Evolutionary conservation across 2,888 invertebrate species (phyloP), one percentile per base, ranked within the genome.

Genomic region (Agrochola lota): DNA sequence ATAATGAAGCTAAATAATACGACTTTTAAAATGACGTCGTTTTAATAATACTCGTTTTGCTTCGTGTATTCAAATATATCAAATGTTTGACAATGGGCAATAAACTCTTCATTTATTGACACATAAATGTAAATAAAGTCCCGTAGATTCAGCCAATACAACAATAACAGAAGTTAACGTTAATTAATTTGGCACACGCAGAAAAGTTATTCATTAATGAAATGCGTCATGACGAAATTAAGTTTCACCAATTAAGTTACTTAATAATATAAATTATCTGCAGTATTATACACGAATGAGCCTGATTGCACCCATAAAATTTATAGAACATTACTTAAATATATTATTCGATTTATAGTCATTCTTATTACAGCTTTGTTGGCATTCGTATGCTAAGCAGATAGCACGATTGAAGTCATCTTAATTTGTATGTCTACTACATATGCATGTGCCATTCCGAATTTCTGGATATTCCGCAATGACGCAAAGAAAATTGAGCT

Each of bases 401-500:
- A 85, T 85, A 88, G 67, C 78, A 78, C 86, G 87, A 89, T 89
- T 88, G 83, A 83, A 87, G 89, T 88, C 87, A 89, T 90, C 85
- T 87, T 87, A 89, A 89, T 88, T 89, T 89, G 77, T 84, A 83
- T 85, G 83, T 85, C 86, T 88, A 85, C 90, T 87, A 87, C 88
- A 89, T 90, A 91, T 90, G 89, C 87, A 91, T 88, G 88, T 85
- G 87, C 85, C 81, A 84, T 87, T 89, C 80, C 73, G 77, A 87
- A 88, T 88, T 88, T 89, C 85, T 87, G 77, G 72, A 86, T 84
- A 82, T 77, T 74, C 75, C 40, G 57, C 46, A 70, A 40, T 60
- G 66, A 68, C 63, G 74, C 77, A 88, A 85, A 84, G 86, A 80
- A 86, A 85, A 88, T 88, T 84, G 80, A 87, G 84, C 88, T 88